Conservation (phyloP, 2,888 invertebrate genomes). For the Magallana nippona region DNA sequence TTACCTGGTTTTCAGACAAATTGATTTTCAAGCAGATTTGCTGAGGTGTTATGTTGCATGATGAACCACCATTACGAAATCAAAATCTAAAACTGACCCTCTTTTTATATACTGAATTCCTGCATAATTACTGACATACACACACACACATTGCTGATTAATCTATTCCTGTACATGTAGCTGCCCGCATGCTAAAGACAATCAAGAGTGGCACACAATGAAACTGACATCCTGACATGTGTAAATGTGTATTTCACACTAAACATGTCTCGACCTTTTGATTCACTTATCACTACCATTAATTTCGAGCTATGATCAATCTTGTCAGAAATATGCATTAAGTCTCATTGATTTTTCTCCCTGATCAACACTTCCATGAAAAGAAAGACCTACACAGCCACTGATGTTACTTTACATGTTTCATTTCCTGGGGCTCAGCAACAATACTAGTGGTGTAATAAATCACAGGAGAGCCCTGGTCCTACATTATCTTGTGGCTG, state of each 20-base stretch:
- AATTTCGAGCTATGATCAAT: conserved; percentile 7
- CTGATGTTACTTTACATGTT: neutral
- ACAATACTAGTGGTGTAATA: too few species aligned
- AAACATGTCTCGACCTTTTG: neutral
- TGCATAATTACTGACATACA: neutral
- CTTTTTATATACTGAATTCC: neutral
- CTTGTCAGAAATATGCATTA: conserved; percentile 27
- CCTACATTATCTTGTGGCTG: too few species aligned
- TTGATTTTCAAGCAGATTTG: neutral
- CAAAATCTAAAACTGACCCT: neutral
- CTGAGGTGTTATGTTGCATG: neutral
- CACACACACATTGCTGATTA: neutral
- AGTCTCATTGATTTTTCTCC: conserved; percentile 2
- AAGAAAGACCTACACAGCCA: neutral
- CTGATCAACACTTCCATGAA: conserved; percentile 8
- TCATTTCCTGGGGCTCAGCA: neutral
- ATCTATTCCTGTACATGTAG: neutral
- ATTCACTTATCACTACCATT: conserved; percentile 7
- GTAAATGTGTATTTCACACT: conserved; percentile 13
- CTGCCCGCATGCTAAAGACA: too few species aligned
- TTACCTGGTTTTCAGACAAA: conserved; percentile 7
- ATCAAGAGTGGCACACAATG: neutral
- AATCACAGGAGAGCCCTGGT: too few species aligned
- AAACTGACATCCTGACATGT: neutral
- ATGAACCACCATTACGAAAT: neutral